Base-by-base conservation (phyloP, 2,797 vertebrate genomes). In the Neosalanx taihuensis region DNA sequence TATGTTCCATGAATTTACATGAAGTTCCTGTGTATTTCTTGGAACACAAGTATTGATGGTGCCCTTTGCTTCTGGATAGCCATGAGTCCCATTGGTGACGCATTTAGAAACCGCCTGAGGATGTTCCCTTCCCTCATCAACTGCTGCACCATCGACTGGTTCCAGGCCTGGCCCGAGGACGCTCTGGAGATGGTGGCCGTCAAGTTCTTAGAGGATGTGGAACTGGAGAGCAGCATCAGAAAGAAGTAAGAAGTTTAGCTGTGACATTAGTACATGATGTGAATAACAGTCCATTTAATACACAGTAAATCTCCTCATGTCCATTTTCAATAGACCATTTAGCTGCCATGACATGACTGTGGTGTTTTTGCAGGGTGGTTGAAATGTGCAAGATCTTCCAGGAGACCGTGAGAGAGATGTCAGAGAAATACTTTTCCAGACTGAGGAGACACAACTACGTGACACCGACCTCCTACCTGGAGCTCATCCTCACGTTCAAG, bases 121-220 rank as follows among this genome's bases (percentile, higher is more conserved):
- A 97, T 97, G 96, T 98, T 98, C 81, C 97, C 97, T 3, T 98
- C 97, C 0, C 90, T 99, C 56, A 97, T 97, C 84, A 99, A 97
- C 86, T 98, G 97, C 86, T 99, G 96, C 80, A 98, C 96, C 20
- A 97, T 99, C 70, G 95, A 98, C 72, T 99, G 96, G 96, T 99
- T 98, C 90, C 95, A 96, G 64, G 87, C 90, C 6, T 99, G 97
- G 97, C 97, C 97, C 53, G 90, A 89, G 0, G 97, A 99, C 74
- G 96, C 96, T 65, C 89, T 99, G 74, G 96, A 99, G 86, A 93
- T 97, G 94, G 97, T 99, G 73, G 97, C 97, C 70, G 90, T 96
- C 84, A 96, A 95, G 72, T 97, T 97, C 81, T 88, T 99, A 30
- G 93, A 97, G 83, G 96, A 98, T 57, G 92, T 98, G 73, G 94